Percentiles rank a stretch among this genome's conserved stretches.
Evolutionary conservation across 2,113 vertebrate genomes (phyloP).

Genomic region (Panthera leo): DNA sequence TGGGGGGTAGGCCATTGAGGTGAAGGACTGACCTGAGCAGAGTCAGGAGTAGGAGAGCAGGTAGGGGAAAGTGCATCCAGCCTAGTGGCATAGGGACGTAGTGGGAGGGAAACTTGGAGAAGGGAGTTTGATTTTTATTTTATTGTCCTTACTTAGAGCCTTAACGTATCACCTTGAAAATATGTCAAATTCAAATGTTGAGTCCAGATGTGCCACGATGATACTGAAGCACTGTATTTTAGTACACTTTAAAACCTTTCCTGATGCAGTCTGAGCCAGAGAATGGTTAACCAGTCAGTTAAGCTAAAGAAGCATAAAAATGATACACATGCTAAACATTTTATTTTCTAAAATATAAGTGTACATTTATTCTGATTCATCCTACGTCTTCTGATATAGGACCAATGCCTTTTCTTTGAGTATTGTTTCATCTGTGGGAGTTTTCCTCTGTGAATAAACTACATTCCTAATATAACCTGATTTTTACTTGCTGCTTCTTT

Average conservation of each 20-base stretch:
- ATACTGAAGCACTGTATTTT: background rate
- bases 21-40: background rate
- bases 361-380: background rate
- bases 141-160: background rate
- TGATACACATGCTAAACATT: background rate
- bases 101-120: background rate
- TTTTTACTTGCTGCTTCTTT: constrained; percentile 8
- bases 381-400: background rate
- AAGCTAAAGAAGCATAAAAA: constrained; percentile 33
- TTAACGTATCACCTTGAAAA: constrained; percentile 48
- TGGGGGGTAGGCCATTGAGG: background rate
- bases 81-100: background rate
- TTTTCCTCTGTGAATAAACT: background rate
- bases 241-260: background rate
- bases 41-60: background rate
- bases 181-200: background rate
- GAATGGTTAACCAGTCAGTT: background rate
- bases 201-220: background rate
- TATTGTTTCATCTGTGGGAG: background rate
- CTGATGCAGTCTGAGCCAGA: background rate
- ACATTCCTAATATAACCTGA: background rate
- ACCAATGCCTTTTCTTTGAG: background rate
- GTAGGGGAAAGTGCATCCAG: background rate
- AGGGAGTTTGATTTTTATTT: background rate
- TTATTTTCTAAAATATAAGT: background rate